These are phyloP conservation scores for Protosalanx chinensis DNA, from an alignment of 2,797 vertebrate genomes.

Conservation along the genomic window DNA sequence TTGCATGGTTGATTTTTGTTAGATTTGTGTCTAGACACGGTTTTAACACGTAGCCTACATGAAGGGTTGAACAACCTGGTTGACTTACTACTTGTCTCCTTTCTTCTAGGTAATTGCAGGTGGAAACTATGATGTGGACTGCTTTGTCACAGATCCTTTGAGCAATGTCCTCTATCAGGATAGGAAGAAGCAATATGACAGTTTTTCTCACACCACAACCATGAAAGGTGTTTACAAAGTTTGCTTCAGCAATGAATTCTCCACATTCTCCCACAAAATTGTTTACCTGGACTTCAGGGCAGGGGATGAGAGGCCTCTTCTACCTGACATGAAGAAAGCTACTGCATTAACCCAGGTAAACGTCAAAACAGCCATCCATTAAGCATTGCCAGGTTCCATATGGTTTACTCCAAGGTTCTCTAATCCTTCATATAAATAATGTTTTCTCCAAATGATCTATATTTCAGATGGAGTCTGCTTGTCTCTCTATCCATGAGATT, in stretches of 20 bases:
- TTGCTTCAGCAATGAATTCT: constrained; percentile 93
- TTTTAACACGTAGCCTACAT: too few relatives aligned
- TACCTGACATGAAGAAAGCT: constrained; percentile 69
- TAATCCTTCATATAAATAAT: background rate
- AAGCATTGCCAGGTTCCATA: too few relatives aligned
- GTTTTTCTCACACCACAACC: constrained; percentile 74
- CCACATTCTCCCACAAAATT: constrained; percentile 86
- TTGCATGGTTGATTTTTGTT: background rate
- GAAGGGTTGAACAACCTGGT: too few relatives aligned
- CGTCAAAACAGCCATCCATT: background rate
- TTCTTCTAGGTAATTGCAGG: constrained; percentile 81
- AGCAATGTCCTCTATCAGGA: constrained; percentile 79
- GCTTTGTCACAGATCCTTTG: constrained; percentile 79
- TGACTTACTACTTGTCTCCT: background rate
- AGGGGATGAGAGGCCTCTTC: constrained; percentile 77
- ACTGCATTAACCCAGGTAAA: constrained; percentile 85
- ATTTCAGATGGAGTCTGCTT: constrained; percentile 84
- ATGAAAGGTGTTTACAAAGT: constrained; percentile 80
- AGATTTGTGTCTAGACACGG: background rate
- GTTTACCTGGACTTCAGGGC: constrained; percentile 85
- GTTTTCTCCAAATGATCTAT: background rate
- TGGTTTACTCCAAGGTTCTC: background rate
- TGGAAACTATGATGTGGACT: constrained; percentile 91
- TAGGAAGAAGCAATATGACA: constrained; percentile 86
- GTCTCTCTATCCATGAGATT: constrained; percentile 83